Evolutionary conservation across 1,140 invertebrate genomes (phyloP).

Genomic region (Carposina sasakii): DNA sequence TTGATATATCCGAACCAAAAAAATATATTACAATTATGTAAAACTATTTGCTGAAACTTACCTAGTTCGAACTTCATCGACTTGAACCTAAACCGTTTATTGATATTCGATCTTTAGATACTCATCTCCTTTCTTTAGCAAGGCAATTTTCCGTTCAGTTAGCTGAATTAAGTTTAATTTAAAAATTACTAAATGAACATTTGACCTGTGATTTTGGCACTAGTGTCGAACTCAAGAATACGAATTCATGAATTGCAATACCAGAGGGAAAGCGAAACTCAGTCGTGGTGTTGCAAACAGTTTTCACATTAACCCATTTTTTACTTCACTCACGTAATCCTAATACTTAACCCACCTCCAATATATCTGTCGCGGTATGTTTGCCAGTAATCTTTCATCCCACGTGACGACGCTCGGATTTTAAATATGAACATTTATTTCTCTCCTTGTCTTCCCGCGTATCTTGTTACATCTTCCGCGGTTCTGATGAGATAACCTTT

Average conservation of each 20-base stretch:
- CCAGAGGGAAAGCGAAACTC: background rate
- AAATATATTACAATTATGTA: background rate
- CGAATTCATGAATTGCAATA: background rate
- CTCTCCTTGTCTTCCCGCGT: background rate
- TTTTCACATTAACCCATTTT: background rate
- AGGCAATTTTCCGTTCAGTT: too few species aligned
- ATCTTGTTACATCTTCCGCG: background rate
- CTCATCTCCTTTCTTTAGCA: too few species aligned
- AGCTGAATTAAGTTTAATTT: too few species aligned
- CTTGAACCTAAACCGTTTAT: too few species aligned
- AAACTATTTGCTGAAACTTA: background rate
- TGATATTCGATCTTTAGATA: too few species aligned
- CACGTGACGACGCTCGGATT: slow-evolving; percentile 13
- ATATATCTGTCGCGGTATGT: slow-evolving; percentile 15
- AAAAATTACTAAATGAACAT: background rate
- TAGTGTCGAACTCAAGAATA: background rate
- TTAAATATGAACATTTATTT: slow-evolving; percentile 10
- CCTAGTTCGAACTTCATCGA: too few species aligned
- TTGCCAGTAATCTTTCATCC: slow-evolving; percentile 24
- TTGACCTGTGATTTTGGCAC: background rate
- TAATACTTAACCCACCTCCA: too few species aligned
- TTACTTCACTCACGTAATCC: too few species aligned
- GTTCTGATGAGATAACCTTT: background rate
- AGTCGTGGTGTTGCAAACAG: background rate
- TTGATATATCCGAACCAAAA: background rate